Evolutionary conservation across 2,888 invertebrate genomes (phyloP).

Genomic region (Caenorhabditis sp.): DNA sequence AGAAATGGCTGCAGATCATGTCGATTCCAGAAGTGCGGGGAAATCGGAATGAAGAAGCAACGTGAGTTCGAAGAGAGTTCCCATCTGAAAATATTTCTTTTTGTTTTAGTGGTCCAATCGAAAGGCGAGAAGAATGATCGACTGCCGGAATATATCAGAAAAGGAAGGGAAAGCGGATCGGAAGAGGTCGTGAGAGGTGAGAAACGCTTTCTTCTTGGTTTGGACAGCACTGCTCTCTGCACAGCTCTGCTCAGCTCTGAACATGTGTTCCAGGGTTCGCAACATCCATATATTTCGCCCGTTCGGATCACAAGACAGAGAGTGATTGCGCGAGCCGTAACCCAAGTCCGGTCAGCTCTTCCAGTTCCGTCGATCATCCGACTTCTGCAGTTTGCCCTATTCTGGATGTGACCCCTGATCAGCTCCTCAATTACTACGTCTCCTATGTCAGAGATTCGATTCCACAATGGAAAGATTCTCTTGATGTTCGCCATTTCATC

Average conservation of each 20-base stretch:
- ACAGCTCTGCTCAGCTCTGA: background rate
- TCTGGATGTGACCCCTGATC: background rate
- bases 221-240: too few species aligned
- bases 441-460: background rate
- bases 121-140: background rate
- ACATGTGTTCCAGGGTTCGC: background rate
- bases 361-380: background rate
- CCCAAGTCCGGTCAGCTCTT: background rate
- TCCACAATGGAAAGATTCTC: background rate
- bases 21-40: background rate
- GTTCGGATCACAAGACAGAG: background rate
- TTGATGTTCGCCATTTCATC: background rate
- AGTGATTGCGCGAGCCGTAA: background rate
- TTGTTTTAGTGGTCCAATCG: background rate
- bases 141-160: background rate
- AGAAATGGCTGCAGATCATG: background rate
- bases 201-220: too few species aligned
- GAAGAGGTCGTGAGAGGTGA: constrained; percentile 2
- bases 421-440: background rate
- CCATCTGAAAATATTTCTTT: background rate
- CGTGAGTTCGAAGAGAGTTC: background rate
- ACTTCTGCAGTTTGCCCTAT: background rate
- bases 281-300: background rate
- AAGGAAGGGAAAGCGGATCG: constrained; percentile 2
- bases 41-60: background rate